phyloP scores from a whole-genome alignment of 2,888 invertebrate genomes.

The Maniola hyperantus region DNA sequence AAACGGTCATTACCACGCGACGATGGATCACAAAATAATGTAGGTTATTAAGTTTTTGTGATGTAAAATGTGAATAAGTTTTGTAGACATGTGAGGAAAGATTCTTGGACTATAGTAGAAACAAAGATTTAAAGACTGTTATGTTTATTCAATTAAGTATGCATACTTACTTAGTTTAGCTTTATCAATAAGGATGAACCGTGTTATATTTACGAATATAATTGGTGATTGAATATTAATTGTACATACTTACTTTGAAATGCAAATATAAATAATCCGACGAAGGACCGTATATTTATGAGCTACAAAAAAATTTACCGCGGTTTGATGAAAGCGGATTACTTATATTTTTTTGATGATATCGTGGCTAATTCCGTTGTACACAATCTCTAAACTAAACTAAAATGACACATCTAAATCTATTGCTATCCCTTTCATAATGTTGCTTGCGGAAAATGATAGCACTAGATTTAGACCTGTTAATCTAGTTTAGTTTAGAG shows the following conservation, averaged over 20 bases:
- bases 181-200: background rate
- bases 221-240: background rate
- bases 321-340: background rate
- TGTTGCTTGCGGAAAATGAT: too few species aligned
- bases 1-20: constrained; percentile 59
- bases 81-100: background rate
- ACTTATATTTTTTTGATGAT: background rate
- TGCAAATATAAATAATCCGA: background rate
- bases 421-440: too few species aligned
- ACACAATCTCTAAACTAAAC: too few species aligned
- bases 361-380: too few species aligned
- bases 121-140: background rate
- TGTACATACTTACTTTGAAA: background rate
- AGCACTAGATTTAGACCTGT: too few species aligned
- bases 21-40: constrained; percentile 51
- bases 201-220: background rate
- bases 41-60: constrained; percentile 20
- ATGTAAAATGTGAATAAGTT: background rate
- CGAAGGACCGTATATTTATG: too few species aligned
- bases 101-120: background rate
- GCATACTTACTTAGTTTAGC: background rate
- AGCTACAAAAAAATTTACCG: too few species aligned
- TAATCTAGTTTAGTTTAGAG: too few species aligned
- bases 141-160: background rate
- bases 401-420: too few species aligned